Evolutionary conservation across 1,140 invertebrate species (phyloP).

Genomic region (Euura saliciscinereae): DNA sequence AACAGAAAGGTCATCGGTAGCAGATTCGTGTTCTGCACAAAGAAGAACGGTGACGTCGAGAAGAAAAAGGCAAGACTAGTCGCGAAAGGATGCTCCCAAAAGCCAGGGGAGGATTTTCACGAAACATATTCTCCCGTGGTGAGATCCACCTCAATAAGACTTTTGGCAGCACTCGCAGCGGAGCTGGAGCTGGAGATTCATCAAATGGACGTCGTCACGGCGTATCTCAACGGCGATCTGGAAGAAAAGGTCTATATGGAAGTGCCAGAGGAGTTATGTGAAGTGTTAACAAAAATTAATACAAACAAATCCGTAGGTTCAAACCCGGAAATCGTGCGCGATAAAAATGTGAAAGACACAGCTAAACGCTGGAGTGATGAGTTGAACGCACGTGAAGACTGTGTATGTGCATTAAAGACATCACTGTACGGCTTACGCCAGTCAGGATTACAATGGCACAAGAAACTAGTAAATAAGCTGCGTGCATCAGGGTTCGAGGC

Average conservation of each 20-base stretch:
- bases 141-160: slow-evolving; percentile 23
- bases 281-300: slow-evolving; percentile 3
- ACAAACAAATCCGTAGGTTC: not conserved
- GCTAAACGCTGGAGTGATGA: not conserved
- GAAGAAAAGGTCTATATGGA: slow-evolving; percentile 28
- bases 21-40: slow-evolving; percentile 18
- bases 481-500: not conserved
- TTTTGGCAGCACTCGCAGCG: slow-evolving; percentile 23
- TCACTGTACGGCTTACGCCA: slow-evolving; percentile 24
- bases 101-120: slow-evolving; percentile 33
- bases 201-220: slow-evolving; percentile 37
- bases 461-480: slow-evolving; percentile 11
- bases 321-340: slow-evolving; percentile 1
- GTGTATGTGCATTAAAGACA: slow-evolving; percentile 14
- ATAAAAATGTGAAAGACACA: slow-evolving; percentile 14
- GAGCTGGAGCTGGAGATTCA: slow-evolving; percentile 23
- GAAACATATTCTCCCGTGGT: slow-evolving; percentile 39
- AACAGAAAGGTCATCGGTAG: slow-evolving; percentile 36
- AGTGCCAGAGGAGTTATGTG: slow-evolving; percentile 22
- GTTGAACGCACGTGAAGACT: not conserved
- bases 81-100: slow-evolving; percentile 34
- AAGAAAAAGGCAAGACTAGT: slow-evolving; percentile 41
- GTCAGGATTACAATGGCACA: slow-evolving; percentile 19
- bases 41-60: not conserved
- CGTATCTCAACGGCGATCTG: slow-evolving; percentile 28